Evolutionary conservation across 2,113 vertebrate species (phyloP).

Genomic region (Pachypanchax playfairii): DNA sequence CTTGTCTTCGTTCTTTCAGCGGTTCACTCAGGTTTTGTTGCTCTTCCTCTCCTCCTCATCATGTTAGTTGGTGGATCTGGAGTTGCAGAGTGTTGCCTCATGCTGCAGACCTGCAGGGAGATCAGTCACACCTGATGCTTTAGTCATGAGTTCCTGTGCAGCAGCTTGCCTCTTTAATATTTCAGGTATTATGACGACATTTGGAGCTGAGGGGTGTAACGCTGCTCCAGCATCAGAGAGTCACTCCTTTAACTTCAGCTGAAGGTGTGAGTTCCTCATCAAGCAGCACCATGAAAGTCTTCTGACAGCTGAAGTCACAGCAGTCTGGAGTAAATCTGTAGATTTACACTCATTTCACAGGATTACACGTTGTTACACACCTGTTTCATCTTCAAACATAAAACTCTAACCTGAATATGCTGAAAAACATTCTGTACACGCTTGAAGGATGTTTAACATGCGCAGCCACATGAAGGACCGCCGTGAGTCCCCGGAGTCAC

Average conservation of each 20-base stretch:
- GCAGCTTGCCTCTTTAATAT: constrained; percentile 55
- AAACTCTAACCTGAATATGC: no score
- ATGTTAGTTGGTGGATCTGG: not conserved
- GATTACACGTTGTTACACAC: no score
- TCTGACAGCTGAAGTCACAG: not conserved
- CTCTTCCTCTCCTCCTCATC: not conserved
- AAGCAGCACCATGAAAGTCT: no score
- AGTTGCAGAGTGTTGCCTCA: constrained; percentile 63
- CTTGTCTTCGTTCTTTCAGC: not conserved
- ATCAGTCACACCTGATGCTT: constrained; percentile 55
- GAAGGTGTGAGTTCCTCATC: not conserved
- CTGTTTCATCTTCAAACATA: no score
- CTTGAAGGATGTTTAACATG: no score
- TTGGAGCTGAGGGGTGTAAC: constrained; percentile 49
- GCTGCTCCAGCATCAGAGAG: constrained; percentile 7
- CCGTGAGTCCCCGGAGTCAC: no score
- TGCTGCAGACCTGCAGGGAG: constrained; percentile 42
- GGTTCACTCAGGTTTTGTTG: not conserved
- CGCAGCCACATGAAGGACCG: no score
- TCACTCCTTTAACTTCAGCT: not conserved
- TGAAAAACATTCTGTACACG: no score
- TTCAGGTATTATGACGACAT: constrained; percentile 66
- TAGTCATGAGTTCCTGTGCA: constrained; percentile 54
- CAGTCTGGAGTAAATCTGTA: not conserved
- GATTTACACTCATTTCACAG: no score